These are phyloP conservation scores for Ellobius talpinus DNA, from an alignment of 2,113 vertebrate species.

Conservation along the genomic window DNA sequence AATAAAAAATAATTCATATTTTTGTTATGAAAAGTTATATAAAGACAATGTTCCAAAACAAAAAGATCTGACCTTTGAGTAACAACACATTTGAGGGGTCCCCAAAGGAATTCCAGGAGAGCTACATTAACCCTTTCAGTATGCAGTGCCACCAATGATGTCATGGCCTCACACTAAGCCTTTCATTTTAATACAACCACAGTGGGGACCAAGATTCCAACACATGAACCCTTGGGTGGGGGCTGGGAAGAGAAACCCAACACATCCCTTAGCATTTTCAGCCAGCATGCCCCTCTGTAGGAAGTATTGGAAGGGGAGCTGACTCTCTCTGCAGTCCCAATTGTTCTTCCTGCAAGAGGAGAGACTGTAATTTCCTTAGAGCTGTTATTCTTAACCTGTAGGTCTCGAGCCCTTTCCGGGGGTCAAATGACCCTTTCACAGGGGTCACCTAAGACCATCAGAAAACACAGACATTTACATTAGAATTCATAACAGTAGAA, in stretches of 20 bases:
- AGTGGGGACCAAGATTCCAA: neutral
- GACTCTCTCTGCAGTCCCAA: neutral
- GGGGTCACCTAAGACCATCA: too few species aligned
- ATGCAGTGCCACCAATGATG: neutral
- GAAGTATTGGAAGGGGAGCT: too few species aligned
- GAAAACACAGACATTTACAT: too few species aligned
- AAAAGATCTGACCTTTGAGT: neutral
- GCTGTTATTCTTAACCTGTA: neutral
- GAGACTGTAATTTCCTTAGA: neutral
- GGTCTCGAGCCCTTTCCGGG: neutral
- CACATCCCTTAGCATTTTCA: too few species aligned
- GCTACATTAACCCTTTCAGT: neutral
- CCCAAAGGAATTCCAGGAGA: neutral
- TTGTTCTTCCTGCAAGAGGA: neutral
- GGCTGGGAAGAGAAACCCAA: too few species aligned
- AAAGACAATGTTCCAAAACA: neutral
- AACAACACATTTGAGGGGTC: neutral
- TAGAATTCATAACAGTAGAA: too few species aligned
- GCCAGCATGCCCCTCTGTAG: neutral
- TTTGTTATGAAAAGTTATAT: constrained; percentile 17
- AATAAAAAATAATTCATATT: constrained; percentile 11
- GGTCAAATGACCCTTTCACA: too few species aligned
- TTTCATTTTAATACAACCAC: neutral
- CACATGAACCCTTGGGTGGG: neutral
- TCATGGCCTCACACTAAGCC: neutral